These are phyloP conservation scores for Pseudorasbora parva DNA, from an alignment of 2,113 vertebrate species.

Conservation along the genomic window DNA sequence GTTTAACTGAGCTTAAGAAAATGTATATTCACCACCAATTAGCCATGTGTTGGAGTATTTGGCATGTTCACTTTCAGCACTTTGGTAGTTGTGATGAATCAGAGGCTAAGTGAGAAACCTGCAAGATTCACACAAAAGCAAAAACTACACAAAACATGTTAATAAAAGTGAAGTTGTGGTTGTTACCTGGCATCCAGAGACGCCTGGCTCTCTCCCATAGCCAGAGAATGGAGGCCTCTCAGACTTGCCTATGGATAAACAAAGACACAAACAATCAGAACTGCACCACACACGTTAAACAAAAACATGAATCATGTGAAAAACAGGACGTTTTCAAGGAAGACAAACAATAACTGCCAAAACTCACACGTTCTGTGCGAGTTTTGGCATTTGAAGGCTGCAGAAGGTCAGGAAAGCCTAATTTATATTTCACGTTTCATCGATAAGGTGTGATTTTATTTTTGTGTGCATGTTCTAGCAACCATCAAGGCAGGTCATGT, in stretches of 20 bases:
- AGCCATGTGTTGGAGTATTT: not conserved
- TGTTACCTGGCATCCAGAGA: constrained; percentile 90
- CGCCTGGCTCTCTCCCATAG: constrained; percentile 85
- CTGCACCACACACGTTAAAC: not conserved
- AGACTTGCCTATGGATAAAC: constrained; percentile 83
- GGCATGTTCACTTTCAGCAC: constrained; percentile 21
- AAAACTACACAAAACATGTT: constrained; percentile 10
- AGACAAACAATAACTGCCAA: constrained; percentile 4
- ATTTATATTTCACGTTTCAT: constrained; percentile 5
- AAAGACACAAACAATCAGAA: constrained; percentile 50
- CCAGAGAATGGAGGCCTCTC: constrained; percentile 87
- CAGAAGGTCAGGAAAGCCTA: not conserved
- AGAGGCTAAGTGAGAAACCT: constrained; percentile 25
- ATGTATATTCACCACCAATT: not conserved
- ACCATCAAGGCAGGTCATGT: not conserved
- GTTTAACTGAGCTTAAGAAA: not conserved
- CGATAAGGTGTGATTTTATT: constrained; percentile 17
- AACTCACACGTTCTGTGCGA: constrained; percentile 18
- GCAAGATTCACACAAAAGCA: not conserved
- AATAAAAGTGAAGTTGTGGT: not conserved
- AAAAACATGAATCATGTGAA: constrained; percentile 15
- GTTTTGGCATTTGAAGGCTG: not conserved
- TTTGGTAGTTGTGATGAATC: not conserved
- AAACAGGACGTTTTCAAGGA: not conserved
- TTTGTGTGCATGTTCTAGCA: not conserved